Evolutionary conservation across 2,888 invertebrate species (phyloP), one percentile per base, ranked within the genome.

Genomic region (Tenthredo mesomela): DNA sequence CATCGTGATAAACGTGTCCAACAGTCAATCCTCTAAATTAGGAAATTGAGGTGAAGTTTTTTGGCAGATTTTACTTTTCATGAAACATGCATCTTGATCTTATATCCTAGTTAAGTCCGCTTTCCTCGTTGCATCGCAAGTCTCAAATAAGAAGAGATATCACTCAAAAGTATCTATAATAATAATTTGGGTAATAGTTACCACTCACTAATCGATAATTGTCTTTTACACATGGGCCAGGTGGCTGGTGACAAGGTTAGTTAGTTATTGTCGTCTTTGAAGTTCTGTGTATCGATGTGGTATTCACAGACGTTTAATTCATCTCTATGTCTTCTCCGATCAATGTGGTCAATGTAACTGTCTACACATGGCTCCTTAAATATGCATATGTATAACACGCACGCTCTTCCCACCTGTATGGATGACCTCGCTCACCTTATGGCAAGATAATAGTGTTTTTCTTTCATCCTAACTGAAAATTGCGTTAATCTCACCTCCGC

Each of bases 191-290:
- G 65, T 67, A 25, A 10, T 33, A 25, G 21, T 33, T 84, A 25
- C 67, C 70, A 29, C 29, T 77, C 54, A 80, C 21, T 80, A 58
- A 58, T 58, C 40, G 58, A 85, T 82, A 50, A 43, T 86, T 86
- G 85, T 85, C 88, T 88, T 83, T 89, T 87, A 89, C 92, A 67
- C 84, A 67, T 67, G 92, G 93, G 91, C 93, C 95, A 95, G 95
- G 95, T 95, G 93, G 95, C 95, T 94, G 95, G 95, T 95, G 95
- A 94, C 93, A 95, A 95, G 95, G 95, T 95, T 93, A 95, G 95
- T 95, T 91, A 87, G 92, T 91, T 92, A 87, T 88, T 86, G 85
- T 89, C 89, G 89, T 88, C 65, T 29, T 47, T 21, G 33, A 43
- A 47, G 33, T 25, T 82, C 47, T 54, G 83, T 83, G 70, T 70